Base-by-base conservation (phyloP, 1,140 invertebrate genomes). In the Camponotus pennsylvanicus region DNA sequence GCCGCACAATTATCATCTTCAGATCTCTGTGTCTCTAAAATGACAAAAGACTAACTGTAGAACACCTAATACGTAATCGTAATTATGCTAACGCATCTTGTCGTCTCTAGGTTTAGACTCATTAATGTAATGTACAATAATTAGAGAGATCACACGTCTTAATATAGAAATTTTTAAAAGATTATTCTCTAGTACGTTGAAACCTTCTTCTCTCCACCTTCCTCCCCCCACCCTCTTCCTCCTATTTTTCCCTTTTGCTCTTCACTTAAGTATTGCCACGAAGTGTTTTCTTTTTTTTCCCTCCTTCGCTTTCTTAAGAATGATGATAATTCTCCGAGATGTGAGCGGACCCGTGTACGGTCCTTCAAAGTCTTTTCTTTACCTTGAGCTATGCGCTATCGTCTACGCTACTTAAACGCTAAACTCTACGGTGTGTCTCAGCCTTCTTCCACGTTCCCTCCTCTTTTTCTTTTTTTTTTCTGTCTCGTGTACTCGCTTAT, bases 71-170 rank as follows among this genome's bases (percentile, higher is more conserved):
- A 95, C 40, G 92, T 93, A 93, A 90, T 91, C 91, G 91, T 93
- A 93, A 92, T 92, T 92, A 93, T 92, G 90, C 87, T 91, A 92
- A 93, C 91, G 91, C 90, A 92, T 94, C 92, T 94, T 91, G 90
- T 92, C 92, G 92, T 90, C 94, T 94, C 94, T 94, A 95, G 89
- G 90, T 94, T 92, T 93, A 89, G 88, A 89, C 64, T 89, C 88
- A 86, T 88, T 67, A 84, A 52, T 84, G 90, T 94, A 95, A 94
- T 94, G 91, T 95, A 95, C 94, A 95, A 93, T 94, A 95, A 95
- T 95, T 94, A 95, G 94, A 95, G 94, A 95, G 94, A 95, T 95
- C 94, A 95, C 94, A 95, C 94, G 94, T 95, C 93, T 95, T 95
- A 95, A 94, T 94, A 92, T 95, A 95, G 93, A 95, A 95, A 95